Percentiles rank a stretch among this genome's conserved stretches.
Evolutionary conservation across 2,113 vertebrate genomes (phyloP).

Genomic region (Merops nubicus): DNA sequence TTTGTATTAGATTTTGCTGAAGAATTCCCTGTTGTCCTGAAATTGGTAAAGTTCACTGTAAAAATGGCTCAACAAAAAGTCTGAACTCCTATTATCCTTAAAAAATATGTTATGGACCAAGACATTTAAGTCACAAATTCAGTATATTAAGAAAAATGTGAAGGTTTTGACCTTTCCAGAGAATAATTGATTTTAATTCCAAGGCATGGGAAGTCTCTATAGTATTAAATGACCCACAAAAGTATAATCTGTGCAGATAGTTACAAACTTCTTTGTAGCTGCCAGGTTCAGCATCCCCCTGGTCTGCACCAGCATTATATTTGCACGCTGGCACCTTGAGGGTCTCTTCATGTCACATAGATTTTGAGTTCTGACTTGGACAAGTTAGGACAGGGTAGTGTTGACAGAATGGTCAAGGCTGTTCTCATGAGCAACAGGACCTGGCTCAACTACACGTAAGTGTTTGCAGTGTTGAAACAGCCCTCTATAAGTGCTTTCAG

Average conservation of each 20-base stretch:
- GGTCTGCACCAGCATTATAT: background rate
- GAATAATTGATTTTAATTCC: background rate
- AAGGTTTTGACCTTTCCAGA: background rate
- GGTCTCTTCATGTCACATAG: background rate
- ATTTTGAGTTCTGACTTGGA: background rate
- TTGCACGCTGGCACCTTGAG: background rate
- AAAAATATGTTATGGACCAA: background rate
- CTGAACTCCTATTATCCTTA: background rate
- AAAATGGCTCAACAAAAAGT: background rate
- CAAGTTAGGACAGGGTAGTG: background rate
- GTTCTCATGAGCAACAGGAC: conserved; percentile 14
- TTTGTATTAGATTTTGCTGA: background rate
- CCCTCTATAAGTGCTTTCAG: conserved; percentile 38
- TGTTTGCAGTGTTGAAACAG: conserved; percentile 40
- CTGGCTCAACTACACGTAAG: background rate
- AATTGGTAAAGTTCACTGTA: background rate
- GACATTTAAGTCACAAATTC: background rate
- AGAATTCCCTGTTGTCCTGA: background rate
- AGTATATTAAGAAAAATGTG: background rate
- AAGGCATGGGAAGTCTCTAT: background rate
- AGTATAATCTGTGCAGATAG: background rate
- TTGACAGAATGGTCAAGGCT: conserved; percentile 22
- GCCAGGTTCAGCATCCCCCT: background rate
- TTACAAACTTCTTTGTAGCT: background rate
- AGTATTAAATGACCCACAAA: background rate